Evolutionary conservation across 2,113 vertebrate species (phyloP).

Genomic region (Pelmatolapia mariae): DNA sequence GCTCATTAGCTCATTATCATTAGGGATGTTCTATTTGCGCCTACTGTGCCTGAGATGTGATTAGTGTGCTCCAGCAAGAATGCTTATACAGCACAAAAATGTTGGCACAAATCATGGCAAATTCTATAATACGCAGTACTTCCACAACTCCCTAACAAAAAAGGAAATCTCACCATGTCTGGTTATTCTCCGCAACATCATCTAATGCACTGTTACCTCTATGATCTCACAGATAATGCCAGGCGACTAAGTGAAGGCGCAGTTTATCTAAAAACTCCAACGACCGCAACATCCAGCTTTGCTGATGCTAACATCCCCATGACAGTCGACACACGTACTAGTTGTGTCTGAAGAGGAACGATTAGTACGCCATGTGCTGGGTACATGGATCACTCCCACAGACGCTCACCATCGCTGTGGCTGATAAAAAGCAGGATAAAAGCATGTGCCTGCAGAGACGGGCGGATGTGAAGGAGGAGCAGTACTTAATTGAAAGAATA

Average conservation of each 20-base stretch:
- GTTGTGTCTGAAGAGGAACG: not conserved
- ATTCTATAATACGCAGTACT: not conserved
- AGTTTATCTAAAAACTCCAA: not conserved
- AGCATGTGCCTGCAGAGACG: constrained; percentile 28
- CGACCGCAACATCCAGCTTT: not conserved
- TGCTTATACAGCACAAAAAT: not conserved
- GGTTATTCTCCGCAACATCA: not conserved
- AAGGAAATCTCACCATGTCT: not conserved
- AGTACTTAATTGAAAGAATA: constrained; percentile 65
- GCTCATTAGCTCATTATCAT: not conserved
- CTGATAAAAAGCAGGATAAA: constrained; percentile 35
- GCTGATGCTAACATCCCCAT: not conserved
- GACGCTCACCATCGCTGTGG: not conserved
- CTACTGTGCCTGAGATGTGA: not conserved
- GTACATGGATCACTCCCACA: constrained; percentile 1
- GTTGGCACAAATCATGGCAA: not conserved
- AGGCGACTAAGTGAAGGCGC: not conserved
- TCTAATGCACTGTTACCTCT: not conserved
- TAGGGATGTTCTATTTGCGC: not conserved
- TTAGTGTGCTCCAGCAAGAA: not conserved
- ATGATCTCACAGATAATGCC: not conserved
- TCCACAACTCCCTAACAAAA: not conserved
- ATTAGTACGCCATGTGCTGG: not conserved
- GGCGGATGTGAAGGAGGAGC: constrained; percentile 25
- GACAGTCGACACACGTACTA: not conserved